phyloP scores from a whole-genome alignment of 2,888 invertebrate species.

The Therioaphis trifolii region DNA sequence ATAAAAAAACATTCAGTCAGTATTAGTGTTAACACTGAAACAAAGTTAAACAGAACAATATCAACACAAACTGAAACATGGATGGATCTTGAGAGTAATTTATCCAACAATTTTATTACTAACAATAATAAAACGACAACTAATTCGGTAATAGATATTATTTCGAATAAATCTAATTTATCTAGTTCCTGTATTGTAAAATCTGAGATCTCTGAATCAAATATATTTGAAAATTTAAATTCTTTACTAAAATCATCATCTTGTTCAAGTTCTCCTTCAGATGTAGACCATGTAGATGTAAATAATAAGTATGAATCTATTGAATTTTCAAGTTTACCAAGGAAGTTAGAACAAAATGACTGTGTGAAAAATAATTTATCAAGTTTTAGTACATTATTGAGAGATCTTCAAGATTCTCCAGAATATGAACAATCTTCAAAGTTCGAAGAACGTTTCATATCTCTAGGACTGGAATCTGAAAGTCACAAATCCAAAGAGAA shows the following conservation, averaged over 20 bases:
- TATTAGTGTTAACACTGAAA: slow-evolving; percentile 34
- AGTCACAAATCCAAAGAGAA: slow-evolving; percentile 12
- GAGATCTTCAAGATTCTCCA: slow-evolving; percentile 59
- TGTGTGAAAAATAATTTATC: background rate
- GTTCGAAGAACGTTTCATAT: slow-evolving; percentile 17
- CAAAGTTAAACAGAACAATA: background rate
- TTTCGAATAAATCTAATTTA: background rate
- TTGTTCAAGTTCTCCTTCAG: background rate
- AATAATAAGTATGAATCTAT: slow-evolving; percentile 10
- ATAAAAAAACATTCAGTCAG: background rate
- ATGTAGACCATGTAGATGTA: slow-evolving; percentile 14
- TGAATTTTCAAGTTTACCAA: slow-evolving; percentile 3
- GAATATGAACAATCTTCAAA: slow-evolving; percentile 34
- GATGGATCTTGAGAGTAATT: background rate
- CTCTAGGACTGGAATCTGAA: background rate
- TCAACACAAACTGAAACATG: slow-evolving; percentile 29
- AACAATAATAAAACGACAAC: background rate
- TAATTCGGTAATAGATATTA: too few species aligned
- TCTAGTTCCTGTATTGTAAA: background rate
- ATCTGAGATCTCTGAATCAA: slow-evolving; percentile 34
- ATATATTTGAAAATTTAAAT: slow-evolving; percentile 35
- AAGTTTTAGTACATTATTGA: slow-evolving; percentile 36
- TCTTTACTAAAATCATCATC: slow-evolving; percentile 29
- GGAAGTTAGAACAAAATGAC: background rate
- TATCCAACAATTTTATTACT: background rate